Percentiles rank a stretch among this genome's conserved stretches.
Evolutionary conservation across 2,888 invertebrate species (phyloP).

Genomic region (Andrena praecox): DNA sequence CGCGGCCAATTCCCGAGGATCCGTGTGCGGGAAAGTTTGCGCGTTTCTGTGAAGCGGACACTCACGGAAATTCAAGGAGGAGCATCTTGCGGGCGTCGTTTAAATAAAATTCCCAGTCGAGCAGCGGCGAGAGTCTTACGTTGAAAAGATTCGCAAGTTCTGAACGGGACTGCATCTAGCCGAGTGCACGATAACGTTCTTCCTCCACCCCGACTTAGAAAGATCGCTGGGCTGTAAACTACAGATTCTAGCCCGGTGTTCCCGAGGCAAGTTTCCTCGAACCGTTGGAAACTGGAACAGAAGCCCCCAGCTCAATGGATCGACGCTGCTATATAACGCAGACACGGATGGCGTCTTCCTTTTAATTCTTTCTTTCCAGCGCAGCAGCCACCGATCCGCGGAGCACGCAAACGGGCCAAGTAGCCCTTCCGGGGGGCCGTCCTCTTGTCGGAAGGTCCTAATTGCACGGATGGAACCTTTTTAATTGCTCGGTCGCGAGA

Average conservation of each 20-base stretch:
- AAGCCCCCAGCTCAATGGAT: conserved; percentile 38
- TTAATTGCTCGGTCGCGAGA: conserved; percentile 65
- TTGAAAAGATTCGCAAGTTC: conserved; percentile 22
- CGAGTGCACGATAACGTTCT: conserved; percentile 30
- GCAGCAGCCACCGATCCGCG: neutral
- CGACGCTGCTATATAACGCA: conserved; percentile 10
- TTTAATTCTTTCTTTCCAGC: conserved; percentile 23
- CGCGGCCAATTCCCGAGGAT: neutral
- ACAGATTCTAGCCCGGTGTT: conserved; percentile 27
- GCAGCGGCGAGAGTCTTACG: neutral
- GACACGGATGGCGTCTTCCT: conserved; percentile 1
- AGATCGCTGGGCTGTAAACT: conserved; percentile 45
- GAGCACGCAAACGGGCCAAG: conserved; percentile 49
- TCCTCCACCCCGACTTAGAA: conserved; percentile 13
- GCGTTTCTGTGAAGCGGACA: neutral
- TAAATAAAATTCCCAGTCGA: conserved; percentile 30
- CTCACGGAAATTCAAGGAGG: neutral
- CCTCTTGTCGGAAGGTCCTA: conserved; percentile 43
- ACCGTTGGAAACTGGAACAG: conserved; percentile 34
- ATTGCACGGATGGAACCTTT: conserved; percentile 65
- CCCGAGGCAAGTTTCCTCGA: conserved; percentile 23
- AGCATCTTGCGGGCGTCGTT: conserved; percentile 1
- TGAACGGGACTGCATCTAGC: neutral
- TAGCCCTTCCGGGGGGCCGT: conserved; percentile 16
- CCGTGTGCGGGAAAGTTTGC: neutral